Percentiles rank a stretch among this genome's conserved stretches.
These are phyloP conservation scores for Patagioenas fasciata DNA, from an alignment of 2,113 vertebrate species.

Conservation along the genomic window DNA sequence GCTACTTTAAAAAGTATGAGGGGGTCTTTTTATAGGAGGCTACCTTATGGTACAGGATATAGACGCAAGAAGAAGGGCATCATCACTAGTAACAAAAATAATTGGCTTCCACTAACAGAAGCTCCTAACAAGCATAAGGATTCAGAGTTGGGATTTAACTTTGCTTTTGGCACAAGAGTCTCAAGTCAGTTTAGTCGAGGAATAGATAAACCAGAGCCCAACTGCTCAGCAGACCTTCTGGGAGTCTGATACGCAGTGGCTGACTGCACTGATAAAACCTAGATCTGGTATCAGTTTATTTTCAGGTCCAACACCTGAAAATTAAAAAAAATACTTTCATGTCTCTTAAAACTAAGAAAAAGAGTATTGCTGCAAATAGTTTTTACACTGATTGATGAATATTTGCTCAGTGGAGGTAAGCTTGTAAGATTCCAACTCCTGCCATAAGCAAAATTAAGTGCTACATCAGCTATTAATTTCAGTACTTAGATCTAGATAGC, in stretches of 20 bases:
- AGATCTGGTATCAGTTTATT: not conserved
- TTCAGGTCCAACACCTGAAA: not conserved
- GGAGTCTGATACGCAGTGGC: rapidly evolving
- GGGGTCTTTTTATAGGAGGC: not conserved
- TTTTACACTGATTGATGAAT: not conserved
- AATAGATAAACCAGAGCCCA: not conserved
- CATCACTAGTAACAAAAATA: not conserved
- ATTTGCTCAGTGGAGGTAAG: not conserved
- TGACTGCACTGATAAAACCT: not conserved
- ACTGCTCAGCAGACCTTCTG: not conserved
- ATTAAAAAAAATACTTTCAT: not conserved
- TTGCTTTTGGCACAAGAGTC: not conserved
- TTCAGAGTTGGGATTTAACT: not conserved
- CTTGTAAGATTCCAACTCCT: not conserved
- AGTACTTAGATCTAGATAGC: not conserved
- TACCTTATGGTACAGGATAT: not conserved
- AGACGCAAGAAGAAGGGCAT: not conserved
- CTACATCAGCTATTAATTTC: not conserved
- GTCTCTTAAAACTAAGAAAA: not conserved
- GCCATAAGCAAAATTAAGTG: not conserved
- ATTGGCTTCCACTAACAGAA: not conserved
- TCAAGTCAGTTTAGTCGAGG: not conserved
- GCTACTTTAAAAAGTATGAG: not conserved
- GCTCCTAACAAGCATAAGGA: not conserved
- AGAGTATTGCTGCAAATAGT: not conserved